Evolutionary conservation across 2,797 vertebrate species (phyloP), one percentile per base, ranked within the genome.

Genomic region (Pogonophryne albipinna): DNA sequence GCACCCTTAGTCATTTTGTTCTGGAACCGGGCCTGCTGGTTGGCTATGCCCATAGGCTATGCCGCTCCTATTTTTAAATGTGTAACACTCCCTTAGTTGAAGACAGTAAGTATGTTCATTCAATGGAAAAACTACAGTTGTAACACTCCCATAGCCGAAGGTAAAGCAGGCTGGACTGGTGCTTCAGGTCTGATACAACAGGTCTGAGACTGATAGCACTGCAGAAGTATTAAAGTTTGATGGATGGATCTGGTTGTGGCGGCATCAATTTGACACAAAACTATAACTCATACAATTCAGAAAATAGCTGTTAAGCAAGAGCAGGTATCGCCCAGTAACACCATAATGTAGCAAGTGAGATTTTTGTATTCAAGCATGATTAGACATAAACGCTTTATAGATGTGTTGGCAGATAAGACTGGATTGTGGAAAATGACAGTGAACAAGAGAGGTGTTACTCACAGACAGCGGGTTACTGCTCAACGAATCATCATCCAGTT

Each of bases 401-500:
- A 1, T 57, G 19, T 62, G 11, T 19, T 57, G 46, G 42, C 13
- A 60, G 51, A 47, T 17, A 27, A 41, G 10, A 23, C 41, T 27
- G 23, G 11, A 62, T 3, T 12, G 15, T 31, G 42, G 4, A 50
- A 51, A 34, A 45, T 46, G 47, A 52, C 23, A 14, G 38, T 10
- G 44, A 14, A 11, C 3, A 2, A 6, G 17, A n/a, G 15, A 55
- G 38, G 34, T 17, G 42, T 60, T 66, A 91, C 94, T 93, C 78
- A 95, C 95, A 72, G 85, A 84, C 78, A 97, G 95, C 0, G 91
- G 83, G 20, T 90, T 85, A 6, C 73, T 87, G 68, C 84, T 83
- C 56, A 97, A 84, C 0, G 95, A 93, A 1, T 79, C 76, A 44
- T 95, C 93, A 0, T 90, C 89, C 78, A 97, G 89, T 27, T 86